Base-by-base conservation (phyloP, 2,113 vertebrate species). In the Bettongia penicillata region DNA sequence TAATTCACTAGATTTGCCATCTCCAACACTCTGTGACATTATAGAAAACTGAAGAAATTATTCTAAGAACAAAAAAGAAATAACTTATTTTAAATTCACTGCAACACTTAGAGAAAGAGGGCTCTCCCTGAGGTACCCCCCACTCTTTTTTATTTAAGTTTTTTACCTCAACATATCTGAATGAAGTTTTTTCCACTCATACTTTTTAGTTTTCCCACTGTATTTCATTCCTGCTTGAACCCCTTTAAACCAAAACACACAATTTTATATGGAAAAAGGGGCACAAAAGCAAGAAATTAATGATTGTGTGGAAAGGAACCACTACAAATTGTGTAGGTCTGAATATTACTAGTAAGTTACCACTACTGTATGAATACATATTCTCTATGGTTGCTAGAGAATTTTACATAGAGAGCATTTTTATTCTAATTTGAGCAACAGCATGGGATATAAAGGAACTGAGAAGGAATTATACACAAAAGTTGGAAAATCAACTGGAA, bases 11-110 rank as follows among this genome's bases (percentile, higher is more conserved):
- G 48, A 8, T 19, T 24, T 12, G 43, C 48, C 10, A 92, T 91
- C 94, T n/a, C 89, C 37, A 89, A 91, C 14, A 94, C 11, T 95
- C 92, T 90, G 94, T 90, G 95, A 91, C 51, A 93, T 31, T 14
- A 2, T 61, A 37, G 57, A 90, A 89, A 91, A 92, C 9, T 37
- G 14, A 5, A 95, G 77, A 51, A 55, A 91, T 48, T 43, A n/a
- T 26, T 8, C 93, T 96, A 89, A 90, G 50, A 91, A 55, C 51
- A 48, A 96, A 52, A 89, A 92, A 89, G 49, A 96, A 48, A 93
- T 51, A 91, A 48, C 55, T 28, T 77, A 43, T 89, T 28, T 91
- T 94, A 52, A 93, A 91, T 61, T 93, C 26, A 2, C 50, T 26
- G 49, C 53, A 16, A 92, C 3, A 53, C 6, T 52, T 53, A 43